Evolutionary conservation across 2,888 invertebrate species (phyloP).

Genomic region (Stenchaetothrips biformis): DNA sequence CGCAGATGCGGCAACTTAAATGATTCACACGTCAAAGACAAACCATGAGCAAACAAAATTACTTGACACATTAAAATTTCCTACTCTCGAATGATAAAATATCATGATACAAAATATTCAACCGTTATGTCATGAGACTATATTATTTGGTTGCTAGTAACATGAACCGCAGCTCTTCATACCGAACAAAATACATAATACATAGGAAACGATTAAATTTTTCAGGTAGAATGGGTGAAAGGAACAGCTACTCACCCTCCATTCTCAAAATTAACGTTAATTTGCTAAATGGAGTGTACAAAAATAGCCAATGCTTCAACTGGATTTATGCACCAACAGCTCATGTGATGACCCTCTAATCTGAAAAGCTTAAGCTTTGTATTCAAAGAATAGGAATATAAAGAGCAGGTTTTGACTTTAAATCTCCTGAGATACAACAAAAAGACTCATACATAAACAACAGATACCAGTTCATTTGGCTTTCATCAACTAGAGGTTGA

Average conservation of each 20-base stretch:
- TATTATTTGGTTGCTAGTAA: slow-evolving; percentile 21
- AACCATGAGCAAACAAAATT: slow-evolving; percentile 23
- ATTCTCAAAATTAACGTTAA: neutral
- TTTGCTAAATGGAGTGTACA: slow-evolving; percentile 7
- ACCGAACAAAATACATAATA: slow-evolving; percentile 16
- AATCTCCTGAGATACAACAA: neutral
- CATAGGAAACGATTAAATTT: neutral
- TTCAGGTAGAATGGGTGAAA: neutral
- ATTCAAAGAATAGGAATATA: neutral
- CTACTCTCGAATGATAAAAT: slow-evolving; percentile 23
- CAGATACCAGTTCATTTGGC: slow-evolving; percentile 24
- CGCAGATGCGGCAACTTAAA: neutral
- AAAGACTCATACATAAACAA: slow-evolving; percentile 15
- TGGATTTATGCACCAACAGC: neutral
- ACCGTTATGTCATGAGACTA: slow-evolving; percentile 12
- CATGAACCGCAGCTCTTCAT: slow-evolving; percentile 23
- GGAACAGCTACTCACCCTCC: neutral
- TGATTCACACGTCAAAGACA: slow-evolving; percentile 21
- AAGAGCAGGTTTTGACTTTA: neutral
- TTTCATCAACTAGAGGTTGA: slow-evolving; percentile 23
- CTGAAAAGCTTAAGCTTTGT: neutral
- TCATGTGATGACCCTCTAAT: neutral
- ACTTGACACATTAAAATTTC: slow-evolving; percentile 18
- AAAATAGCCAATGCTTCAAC: slow-evolving; percentile 10
- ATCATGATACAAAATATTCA: slow-evolving; percentile 25